These are phyloP conservation scores for Rhinophrynus dorsalis DNA, from an alignment of 2,797 vertebrate genomes.

Conservation along the genomic window DNA sequence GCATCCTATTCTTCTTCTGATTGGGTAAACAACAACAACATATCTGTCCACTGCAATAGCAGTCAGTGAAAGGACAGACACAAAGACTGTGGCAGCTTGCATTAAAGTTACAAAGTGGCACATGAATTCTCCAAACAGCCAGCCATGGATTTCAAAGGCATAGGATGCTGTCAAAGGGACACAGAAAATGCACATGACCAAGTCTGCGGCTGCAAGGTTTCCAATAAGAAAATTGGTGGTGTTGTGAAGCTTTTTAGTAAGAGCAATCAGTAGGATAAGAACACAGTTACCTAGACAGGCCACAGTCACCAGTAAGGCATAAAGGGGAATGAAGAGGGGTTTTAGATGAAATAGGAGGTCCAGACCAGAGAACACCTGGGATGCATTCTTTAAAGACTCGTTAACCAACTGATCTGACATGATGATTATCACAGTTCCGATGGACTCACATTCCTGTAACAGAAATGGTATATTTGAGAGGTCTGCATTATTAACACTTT, in stretches of 20 bases:
- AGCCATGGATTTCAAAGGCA: conserved; percentile 78
- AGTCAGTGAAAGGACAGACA: conserved; percentile 82
- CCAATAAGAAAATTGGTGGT: conserved; percentile 86
- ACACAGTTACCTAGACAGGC: conserved; percentile 81
- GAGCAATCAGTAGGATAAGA: conserved; percentile 78
- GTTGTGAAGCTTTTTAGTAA: conserved; percentile 82
- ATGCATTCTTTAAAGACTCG: conserved; percentile 57
- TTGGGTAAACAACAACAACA: conserved; percentile 83
- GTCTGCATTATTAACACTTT: too few species aligned
- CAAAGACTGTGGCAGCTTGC: conserved; percentile 80
- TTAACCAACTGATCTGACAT: conserved; percentile 58
- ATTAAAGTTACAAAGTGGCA: conserved; percentile 79
- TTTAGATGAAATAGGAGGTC: conserved; percentile 79
- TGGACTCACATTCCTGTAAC: conserved; percentile 13
- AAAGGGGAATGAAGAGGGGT: conserved; percentile 81
- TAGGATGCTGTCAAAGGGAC: conserved; percentile 82
- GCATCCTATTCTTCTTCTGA: conserved; percentile 70
- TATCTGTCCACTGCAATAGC: conserved; percentile 86
- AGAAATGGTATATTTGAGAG: neutral
- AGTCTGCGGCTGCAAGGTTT: conserved; percentile 79
- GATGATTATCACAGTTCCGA: conserved; percentile 50
- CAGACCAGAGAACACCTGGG: conserved; percentile 72
- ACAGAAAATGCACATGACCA: conserved; percentile 83
- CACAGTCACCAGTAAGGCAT: conserved; percentile 72
- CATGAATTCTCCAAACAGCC: conserved; percentile 81